Evolutionary conservation across 2,888 invertebrate genomes (phyloP).

Genomic region (Cryptosula pallasiana): DNA sequence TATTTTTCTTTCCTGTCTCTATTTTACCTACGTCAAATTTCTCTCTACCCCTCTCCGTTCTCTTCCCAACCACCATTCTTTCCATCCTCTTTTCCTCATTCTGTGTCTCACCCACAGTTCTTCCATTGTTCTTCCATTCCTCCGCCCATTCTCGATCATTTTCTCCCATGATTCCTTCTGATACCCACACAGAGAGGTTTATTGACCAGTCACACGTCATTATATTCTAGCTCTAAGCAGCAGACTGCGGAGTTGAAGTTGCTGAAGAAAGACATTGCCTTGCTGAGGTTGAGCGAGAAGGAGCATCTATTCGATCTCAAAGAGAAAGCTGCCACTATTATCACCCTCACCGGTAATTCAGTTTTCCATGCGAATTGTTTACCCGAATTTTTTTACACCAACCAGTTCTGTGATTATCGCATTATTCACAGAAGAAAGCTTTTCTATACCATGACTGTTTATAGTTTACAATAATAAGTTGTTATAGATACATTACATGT

Average conservation of each 20-base stretch:
- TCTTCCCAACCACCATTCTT: background rate
- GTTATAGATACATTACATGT: too few relatives aligned
- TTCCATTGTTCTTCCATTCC: background rate
- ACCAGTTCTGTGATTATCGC: too few relatives aligned
- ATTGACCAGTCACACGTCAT: too few relatives aligned
- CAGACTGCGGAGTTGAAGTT: background rate
- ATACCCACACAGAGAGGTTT: background rate
- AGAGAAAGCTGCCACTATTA: background rate
- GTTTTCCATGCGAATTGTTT: background rate
- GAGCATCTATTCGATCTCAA: background rate
- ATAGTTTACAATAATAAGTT: too few relatives aligned
- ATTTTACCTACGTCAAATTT: background rate
- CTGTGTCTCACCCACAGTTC: background rate
- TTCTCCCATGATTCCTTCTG: background rate
- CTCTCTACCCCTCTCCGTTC: background rate
- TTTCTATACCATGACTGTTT: too few relatives aligned
- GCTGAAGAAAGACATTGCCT: background rate
- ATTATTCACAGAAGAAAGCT: too few relatives aligned
- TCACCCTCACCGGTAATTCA: background rate
- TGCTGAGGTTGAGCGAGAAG: constrained; percentile 5
- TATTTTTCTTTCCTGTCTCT: background rate
- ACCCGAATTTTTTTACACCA: too few relatives aligned
- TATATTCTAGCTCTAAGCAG: too few relatives aligned
- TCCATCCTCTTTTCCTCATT: background rate
- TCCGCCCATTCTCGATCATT: background rate